A percentile compares a stretch with the other conserved stretches of the same genome.
These are phyloP conservation scores for Cephus sareptanus DNA, from an alignment of 2,888 invertebrate species.

Conservation along the genomic window DNA sequence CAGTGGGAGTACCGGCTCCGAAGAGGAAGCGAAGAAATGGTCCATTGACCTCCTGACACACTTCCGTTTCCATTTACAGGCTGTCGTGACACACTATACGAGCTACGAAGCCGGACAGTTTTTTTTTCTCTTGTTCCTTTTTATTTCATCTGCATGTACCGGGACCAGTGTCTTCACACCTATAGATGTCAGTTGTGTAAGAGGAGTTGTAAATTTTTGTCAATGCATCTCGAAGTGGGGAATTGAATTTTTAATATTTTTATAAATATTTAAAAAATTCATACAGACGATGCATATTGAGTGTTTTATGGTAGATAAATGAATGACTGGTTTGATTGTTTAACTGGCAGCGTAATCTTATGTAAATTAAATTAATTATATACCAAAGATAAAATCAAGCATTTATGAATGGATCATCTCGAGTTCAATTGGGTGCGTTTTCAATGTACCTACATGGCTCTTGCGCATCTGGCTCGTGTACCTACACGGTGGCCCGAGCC, in stretches of 20 bases:
- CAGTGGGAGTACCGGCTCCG: conserved; percentile 11
- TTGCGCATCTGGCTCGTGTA: too few species aligned
- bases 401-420: too few species aligned
- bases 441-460: too few species aligned
- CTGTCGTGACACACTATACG: not conserved
- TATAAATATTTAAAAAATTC: not conserved
- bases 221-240: not conserved
- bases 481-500: too few species aligned
- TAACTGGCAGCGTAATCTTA: too few species aligned
- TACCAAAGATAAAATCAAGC: too few species aligned
- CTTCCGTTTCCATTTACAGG: conserved; percentile 48
- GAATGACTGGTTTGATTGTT: too few species aligned
- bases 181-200: not conserved
- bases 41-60: conserved; percentile 55
- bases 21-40: conserved; percentile 27
- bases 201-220: not conserved
- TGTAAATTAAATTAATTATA: too few species aligned
- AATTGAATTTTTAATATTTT: not conserved
- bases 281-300: too few species aligned
- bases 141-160: not conserved
- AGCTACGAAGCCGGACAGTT: not conserved
- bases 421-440: too few species aligned
- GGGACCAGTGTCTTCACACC: not conserved
- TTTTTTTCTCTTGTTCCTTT: not conserved
- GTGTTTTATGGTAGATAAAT: too few species aligned